Evolutionary conservation across 1,140 invertebrate genomes (phyloP), one percentile per base, ranked within the genome.

Genomic region (Drosophila baimaii): DNA sequence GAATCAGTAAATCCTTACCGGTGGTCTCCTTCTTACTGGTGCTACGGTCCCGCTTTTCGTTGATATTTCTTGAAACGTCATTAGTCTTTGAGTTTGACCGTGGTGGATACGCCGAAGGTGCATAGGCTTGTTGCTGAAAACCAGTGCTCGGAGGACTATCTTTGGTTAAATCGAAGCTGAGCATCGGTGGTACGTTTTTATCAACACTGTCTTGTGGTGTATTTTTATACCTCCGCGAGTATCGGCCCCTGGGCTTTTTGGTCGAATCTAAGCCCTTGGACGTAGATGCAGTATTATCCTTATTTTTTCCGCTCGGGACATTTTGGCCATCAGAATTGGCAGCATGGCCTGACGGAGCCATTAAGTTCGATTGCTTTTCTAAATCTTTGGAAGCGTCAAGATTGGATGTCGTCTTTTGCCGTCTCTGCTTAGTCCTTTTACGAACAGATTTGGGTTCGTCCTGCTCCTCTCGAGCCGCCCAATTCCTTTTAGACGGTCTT

Each of bases 1-100:
- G n/a, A n/a, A n/a, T n/a, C n/a, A n/a, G n/a, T n/a, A 35, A 8
- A 6, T 35, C 3, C 51, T 52, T 52, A 52, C 49, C 49, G 7
- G 17, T 0, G 33, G 7, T 3, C 12, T 6, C 17, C 0, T 35
- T 35, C 7, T 52, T 52, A 5, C 8, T 15, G 49, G 17, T 2
- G 0, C n/a, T 33, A 2, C 19, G 17, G 7, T 0, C 6, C 17
- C 9, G n/a, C 12, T 25, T 29, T 13, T 1, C 13, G 17, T 49
- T 12, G 9, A 6, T 6, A 5, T n/a, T 5, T 47, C 27, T 1
- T 8, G 15, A n/a, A 0, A 25, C 15, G 2, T 5, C 5, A n/a
- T 47, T 47, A 9, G 21, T 9, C 21, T 2, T n/a, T 2, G 23
- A 9, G 7, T 25, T 46, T 13, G 44, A 8, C 5, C 3, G 4